A percentile compares a stretch with the other conserved stretches of the same genome.
Conservation (phyloP, 92 coral and sea anemone genomes). For the Palythoa caribaeorum region DNA sequence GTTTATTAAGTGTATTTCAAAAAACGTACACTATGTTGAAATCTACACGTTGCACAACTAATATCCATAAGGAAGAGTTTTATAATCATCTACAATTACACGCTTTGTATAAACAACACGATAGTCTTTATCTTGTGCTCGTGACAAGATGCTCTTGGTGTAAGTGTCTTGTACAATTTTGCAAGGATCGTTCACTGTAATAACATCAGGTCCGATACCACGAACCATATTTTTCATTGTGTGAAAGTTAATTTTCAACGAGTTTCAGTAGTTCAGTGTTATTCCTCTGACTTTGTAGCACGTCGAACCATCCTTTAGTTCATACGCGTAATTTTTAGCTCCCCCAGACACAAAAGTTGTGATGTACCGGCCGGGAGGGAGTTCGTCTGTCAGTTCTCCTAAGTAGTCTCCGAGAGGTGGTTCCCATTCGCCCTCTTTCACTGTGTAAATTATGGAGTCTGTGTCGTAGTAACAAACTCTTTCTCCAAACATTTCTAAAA, state of each 20-base stretch:
- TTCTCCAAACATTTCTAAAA: slow-evolving; percentile 17
- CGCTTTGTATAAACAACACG: slow-evolving; percentile 55
- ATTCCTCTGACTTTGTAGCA: slow-evolving; percentile 60
- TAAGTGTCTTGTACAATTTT: slow-evolving; percentile 43
- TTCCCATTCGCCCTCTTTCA: slow-evolving; percentile 9
- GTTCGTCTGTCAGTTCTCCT: slow-evolving; percentile 39
- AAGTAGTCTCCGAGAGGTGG: slow-evolving; percentile 22
- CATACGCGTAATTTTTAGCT: slow-evolving; percentile 62
- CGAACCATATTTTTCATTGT: slow-evolving; percentile 44
- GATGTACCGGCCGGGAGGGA: slow-evolving; percentile 20
- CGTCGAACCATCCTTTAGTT: slow-evolving; percentile 43
- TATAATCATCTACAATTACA: slow-evolving; percentile 37
- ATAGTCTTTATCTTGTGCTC: slow-evolving; percentile 44
- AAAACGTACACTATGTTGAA: neutral
- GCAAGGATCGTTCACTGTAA: slow-evolving; percentile 45
- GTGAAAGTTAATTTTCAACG: slow-evolving; percentile 35
- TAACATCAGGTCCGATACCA: neutral
- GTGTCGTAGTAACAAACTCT: slow-evolving; percentile 37
- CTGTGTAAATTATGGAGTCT: slow-evolving; percentile 32
- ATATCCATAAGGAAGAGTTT: neutral
- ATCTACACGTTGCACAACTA: neutral
- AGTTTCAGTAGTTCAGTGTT: slow-evolving; percentile 43
- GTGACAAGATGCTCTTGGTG: slow-evolving; percentile 24
- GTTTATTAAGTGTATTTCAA: slow-evolving; percentile 2
- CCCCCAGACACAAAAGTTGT: slow-evolving; percentile 68